Evolutionary conservation across 2,797 vertebrate species (phyloP).

Genomic region (Sarcoramphus papa): DNA sequence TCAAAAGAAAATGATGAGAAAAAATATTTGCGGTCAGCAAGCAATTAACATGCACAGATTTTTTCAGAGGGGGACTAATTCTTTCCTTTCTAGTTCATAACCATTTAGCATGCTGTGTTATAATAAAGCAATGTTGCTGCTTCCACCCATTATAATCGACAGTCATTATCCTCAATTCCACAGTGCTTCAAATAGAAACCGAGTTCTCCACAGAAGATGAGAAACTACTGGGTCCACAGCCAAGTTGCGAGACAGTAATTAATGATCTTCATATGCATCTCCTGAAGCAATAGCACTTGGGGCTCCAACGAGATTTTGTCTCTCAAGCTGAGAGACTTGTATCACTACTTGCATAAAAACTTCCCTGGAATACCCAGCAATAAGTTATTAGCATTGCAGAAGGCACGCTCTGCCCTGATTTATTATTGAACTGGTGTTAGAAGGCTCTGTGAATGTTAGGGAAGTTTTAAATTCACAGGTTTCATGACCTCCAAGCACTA

Average conservation of each 20-base stretch:
- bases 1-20: not conserved
- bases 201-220: not conserved
- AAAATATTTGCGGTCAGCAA: not conserved
- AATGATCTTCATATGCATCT: not conserved
- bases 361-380: not conserved
- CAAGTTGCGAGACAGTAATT: not conserved
- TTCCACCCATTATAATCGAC: not conserved
- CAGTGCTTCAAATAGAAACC: not conserved
- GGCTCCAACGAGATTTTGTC: not conserved
- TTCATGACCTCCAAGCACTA: not conserved
- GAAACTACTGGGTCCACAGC: not conserved
- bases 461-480: not conserved
- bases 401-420: not conserved
- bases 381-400: not conserved
- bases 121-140: not conserved
- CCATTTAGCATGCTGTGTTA: not conserved
- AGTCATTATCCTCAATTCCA: not conserved
- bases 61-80: not conserved
- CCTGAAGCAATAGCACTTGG: not conserved
- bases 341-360: not conserved
- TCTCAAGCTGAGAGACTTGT: not conserved
- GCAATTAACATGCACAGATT: not conserved
- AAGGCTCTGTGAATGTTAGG: not conserved
- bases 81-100: not conserved
- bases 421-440: not conserved